Percentiles rank a stretch among this genome's conserved stretches.
Conservation (phyloP, 2,797 vertebrate species). For the Molossus alvarezi region DNA sequence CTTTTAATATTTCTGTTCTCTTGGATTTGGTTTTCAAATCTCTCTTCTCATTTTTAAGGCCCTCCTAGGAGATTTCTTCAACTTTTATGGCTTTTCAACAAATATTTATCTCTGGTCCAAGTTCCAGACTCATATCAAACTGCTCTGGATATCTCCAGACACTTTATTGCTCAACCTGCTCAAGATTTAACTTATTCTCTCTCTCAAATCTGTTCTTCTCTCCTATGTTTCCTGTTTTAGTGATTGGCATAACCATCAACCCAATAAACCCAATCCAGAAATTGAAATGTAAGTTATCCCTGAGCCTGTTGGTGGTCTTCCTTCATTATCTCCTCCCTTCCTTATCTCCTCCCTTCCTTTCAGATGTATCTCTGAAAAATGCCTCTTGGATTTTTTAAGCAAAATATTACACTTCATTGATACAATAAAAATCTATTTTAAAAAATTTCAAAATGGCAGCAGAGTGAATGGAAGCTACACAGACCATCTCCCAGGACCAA, state of each 20-base stretch:
- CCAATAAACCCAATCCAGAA: neutral
- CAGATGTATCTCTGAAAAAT: neutral
- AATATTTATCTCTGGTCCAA: neutral
- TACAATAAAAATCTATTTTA: neutral
- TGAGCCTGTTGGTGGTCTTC: neutral
- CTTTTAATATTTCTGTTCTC: slow-evolving; percentile 13
- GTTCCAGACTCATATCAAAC: neutral
- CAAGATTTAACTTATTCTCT: neutral
- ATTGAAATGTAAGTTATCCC: neutral
- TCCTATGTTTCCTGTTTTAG: neutral
- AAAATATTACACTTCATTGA: neutral
- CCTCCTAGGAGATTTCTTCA: neutral
- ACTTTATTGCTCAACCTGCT: slow-evolving; percentile 2
- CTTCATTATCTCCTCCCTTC: neutral
- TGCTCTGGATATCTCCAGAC: neutral
- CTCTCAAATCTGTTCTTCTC: slow-evolving; percentile 44
- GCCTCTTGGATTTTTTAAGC: neutral
- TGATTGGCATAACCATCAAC: neutral
- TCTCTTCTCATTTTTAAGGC: neutral
- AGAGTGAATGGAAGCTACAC: no score
- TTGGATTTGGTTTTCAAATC: neutral
- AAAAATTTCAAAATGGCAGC: neutral
- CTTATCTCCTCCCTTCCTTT: neutral
- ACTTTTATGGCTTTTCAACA: slow-evolving; percentile 4
- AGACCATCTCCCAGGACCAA: no score